Evolutionary conservation across 2,888 invertebrate genomes (phyloP).

Genomic region (Hemicrepidius hirtus): DNA sequence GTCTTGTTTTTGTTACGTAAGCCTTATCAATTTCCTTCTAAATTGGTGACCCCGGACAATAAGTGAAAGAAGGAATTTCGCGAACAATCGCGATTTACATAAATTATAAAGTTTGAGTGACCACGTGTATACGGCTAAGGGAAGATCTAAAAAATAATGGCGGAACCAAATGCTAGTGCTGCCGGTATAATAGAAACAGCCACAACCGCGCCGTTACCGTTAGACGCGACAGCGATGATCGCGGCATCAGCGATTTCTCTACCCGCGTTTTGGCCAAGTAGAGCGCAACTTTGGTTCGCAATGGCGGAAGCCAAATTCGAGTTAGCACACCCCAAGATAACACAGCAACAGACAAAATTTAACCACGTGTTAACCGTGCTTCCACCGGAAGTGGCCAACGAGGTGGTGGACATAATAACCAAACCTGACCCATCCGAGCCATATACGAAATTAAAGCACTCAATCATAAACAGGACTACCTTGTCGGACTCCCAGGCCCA

Average conservation of each 20-base stretch:
- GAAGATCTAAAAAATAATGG: neutral
- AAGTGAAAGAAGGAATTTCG: no score
- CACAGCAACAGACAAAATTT: slow-evolving; percentile 2
- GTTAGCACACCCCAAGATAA: slow-evolving; percentile 8
- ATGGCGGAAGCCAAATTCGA: slow-evolving; percentile 26
- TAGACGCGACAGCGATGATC: neutral
- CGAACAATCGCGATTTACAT: no score
- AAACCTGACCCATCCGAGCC: slow-evolving; percentile 1
- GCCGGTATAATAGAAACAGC: no score
- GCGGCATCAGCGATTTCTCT: neutral
- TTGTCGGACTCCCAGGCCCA: slow-evolving; percentile 20
- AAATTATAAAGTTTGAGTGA: no score
- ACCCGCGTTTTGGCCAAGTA: slow-evolving; percentile 13
- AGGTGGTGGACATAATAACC: slow-evolving; percentile 7
- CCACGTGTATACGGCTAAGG: no score
- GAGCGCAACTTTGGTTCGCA: slow-evolving; percentile 17
- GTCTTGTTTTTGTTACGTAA: no score
- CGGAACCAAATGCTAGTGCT: no score
- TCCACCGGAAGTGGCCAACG: slow-evolving; percentile 15
- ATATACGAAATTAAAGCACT: slow-evolving; percentile 5
- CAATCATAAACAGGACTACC: slow-evolving; percentile 9
- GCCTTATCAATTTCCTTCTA: no score
- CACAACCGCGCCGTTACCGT: neutral
- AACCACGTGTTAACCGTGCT: slow-evolving; percentile 15
- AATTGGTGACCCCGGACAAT: no score